Conservation (phyloP, 2,113 vertebrate species). For the Pionites leucogaster region DNA sequence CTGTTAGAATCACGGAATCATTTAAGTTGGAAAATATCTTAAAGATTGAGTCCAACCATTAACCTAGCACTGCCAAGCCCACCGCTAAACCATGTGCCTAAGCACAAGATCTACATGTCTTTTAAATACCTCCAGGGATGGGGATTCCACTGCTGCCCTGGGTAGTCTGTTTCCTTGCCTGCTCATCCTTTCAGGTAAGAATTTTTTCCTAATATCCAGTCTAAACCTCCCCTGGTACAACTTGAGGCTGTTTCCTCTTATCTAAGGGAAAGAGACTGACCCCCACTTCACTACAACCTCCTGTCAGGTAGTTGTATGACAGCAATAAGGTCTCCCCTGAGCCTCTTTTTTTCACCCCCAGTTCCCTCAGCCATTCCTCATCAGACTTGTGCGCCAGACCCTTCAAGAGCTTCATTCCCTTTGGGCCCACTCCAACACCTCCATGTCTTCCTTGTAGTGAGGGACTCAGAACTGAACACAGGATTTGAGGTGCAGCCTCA, state of each 20-base stretch:
- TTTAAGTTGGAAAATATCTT: not conserved
- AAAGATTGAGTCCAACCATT: not conserved
- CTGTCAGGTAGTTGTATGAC: not conserved
- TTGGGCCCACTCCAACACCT: accelerated
- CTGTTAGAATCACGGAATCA: not conserved
- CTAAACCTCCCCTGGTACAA: not conserved
- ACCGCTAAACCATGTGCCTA: not conserved
- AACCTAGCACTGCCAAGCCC: not conserved
- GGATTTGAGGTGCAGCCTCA: not conserved
- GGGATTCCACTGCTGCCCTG: not conserved
- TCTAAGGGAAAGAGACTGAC: accelerated
- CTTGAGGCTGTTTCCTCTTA: accelerated
- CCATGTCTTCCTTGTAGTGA: not conserved
- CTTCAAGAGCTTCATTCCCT: not conserved
- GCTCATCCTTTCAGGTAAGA: not conserved
- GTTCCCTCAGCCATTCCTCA: not conserved
- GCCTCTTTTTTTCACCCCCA: not conserved
- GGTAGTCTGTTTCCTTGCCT: not conserved
- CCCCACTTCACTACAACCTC: accelerated
- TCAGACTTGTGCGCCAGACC: not conserved
- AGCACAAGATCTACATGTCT: accelerated
- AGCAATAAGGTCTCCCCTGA: not conserved
- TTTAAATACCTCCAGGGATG: not conserved
- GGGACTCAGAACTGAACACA: not conserved
- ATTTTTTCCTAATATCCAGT: not conserved